phyloP scores from a whole-genome alignment of 2,113 vertebrate species.

The Otocyon megalotis region DNA sequence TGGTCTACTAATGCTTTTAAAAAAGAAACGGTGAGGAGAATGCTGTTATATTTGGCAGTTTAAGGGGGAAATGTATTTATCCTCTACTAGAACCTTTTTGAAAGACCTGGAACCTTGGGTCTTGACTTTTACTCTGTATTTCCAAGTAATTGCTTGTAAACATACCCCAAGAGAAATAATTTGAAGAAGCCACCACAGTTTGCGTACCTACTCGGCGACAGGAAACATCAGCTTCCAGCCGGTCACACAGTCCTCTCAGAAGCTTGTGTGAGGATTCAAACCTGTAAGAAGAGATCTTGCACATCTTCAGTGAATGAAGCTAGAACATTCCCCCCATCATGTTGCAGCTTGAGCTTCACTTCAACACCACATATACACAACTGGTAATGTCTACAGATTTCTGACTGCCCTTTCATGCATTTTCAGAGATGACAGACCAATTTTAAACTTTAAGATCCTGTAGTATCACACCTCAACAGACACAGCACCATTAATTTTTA shows the following conservation, averaged over 20 bases:
- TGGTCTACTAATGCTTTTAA: neutral
- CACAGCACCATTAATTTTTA: neutral
- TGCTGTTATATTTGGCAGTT: neutral
- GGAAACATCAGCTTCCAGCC: neutral
- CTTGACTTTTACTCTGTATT: neutral
- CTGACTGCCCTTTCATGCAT: neutral
- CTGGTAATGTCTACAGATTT: neutral
- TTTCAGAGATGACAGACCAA: neutral
- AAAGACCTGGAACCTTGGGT: neutral
- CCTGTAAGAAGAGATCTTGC: constrained; percentile 67
- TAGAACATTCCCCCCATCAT: neutral
- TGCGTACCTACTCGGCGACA: constrained; percentile 23
- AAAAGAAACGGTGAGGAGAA: neutral
- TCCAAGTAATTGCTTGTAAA: neutral
- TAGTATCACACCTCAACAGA: neutral
- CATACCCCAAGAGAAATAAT: neutral
- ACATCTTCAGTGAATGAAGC: constrained; percentile 33
- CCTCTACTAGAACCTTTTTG: neutral
- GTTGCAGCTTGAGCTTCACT: neutral
- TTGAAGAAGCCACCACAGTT: neutral
- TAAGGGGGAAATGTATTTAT: neutral
- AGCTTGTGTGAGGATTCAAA: constrained; percentile 2
- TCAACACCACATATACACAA: too few species aligned
- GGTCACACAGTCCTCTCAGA: neutral
- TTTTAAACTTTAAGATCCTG: neutral